phyloP scores from a whole-genome alignment of 1,140 invertebrate genomes.

The Hypothenemus hampei region DNA sequence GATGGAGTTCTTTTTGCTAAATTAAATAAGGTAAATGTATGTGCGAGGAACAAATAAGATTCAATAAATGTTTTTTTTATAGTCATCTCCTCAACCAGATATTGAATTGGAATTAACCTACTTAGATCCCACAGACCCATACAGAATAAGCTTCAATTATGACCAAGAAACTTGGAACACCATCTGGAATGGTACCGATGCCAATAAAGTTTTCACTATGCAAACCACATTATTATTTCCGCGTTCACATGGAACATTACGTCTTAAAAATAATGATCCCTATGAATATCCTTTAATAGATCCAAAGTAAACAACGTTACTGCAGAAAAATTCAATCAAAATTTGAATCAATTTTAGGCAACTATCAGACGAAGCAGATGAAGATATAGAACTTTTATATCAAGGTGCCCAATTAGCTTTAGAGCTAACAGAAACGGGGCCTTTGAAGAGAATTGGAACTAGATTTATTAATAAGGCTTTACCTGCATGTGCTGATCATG shows the following conservation, averaged over 20 bases:
- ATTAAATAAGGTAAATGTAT: not conserved
- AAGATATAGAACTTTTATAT: slow-evolving; percentile 32
- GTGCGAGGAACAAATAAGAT: too few relatives aligned
- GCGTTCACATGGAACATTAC: slow-evolving; percentile 66
- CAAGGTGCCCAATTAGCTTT: slow-evolving; percentile 28
- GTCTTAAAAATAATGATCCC: slow-evolving; percentile 63
- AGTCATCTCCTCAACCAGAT: slow-evolving; percentile 20
- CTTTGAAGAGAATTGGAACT: slow-evolving; percentile 31
- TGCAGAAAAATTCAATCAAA: not conserved
- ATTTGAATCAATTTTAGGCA: slow-evolving; percentile 1
- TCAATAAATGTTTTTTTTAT: too few relatives aligned
- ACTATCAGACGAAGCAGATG: slow-evolving; percentile 50
- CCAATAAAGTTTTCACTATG: slow-evolving; percentile 9
- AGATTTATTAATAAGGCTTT: slow-evolving; percentile 24
- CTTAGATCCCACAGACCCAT: slow-evolving; percentile 15
- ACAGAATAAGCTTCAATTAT: slow-evolving; percentile 23
- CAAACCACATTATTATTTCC: slow-evolving; percentile 53
- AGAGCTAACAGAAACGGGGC: slow-evolving; percentile 27
- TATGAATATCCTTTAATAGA: slow-evolving; percentile 71
- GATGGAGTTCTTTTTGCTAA: slow-evolving; percentile 4
- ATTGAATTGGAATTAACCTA: slow-evolving; percentile 28
- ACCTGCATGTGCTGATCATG: slow-evolving; percentile 30
- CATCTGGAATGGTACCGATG: slow-evolving; percentile 22
- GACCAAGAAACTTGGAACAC: slow-evolving; percentile 29
- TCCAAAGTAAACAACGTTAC: slow-evolving; percentile 47